These are phyloP conservation scores for Lagocephalus sceleratus DNA, from an alignment of 2,797 vertebrate species.

Conservation along the genomic window DNA sequence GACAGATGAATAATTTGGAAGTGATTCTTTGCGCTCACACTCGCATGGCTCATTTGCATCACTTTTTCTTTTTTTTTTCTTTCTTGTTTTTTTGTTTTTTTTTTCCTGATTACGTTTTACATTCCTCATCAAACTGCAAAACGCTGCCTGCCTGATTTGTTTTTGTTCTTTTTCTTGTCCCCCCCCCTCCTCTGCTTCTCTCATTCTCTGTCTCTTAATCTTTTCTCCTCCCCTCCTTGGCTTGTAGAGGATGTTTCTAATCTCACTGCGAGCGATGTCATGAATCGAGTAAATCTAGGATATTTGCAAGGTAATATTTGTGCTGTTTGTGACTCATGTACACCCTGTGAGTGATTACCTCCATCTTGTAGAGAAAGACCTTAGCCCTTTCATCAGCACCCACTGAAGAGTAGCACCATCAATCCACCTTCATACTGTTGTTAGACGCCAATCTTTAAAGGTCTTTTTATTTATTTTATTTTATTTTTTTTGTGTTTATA, in stretches of 20 bases:
- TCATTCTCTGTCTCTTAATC: constrained; percentile 66
- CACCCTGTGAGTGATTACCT: constrained; percentile 42
- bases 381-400: constrained; percentile 60
- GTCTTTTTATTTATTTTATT: constrained; percentile 9
- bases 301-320: constrained; percentile 98
- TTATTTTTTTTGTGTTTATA: background rate
- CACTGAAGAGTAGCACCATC: constrained; percentile 24
- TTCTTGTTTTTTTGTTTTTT: constrained; percentile 14
- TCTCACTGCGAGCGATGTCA: constrained; percentile 99
- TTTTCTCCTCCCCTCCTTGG: constrained; percentile 70
- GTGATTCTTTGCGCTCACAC: constrained; percentile 55
- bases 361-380: constrained; percentile 48
- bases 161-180: constrained; percentile 34
- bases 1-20: constrained; percentile 45
- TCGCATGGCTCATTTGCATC: constrained; percentile 59
- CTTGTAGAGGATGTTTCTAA: constrained; percentile 99
- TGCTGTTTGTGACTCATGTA: constrained; percentile 40
- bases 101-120: too few relatives aligned
- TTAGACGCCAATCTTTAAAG: background rate
- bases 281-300: constrained; percentile 99
- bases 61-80: constrained; percentile 38
- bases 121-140: constrained; percentile 39
- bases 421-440: constrained; percentile 5
- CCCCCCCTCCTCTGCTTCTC: constrained; percentile 36
- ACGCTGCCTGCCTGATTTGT: constrained; percentile 83